These are phyloP conservation scores for Microtus pennsylvanicus DNA, from an alignment of 2,113 vertebrate species.

Conservation along the genomic window DNA sequence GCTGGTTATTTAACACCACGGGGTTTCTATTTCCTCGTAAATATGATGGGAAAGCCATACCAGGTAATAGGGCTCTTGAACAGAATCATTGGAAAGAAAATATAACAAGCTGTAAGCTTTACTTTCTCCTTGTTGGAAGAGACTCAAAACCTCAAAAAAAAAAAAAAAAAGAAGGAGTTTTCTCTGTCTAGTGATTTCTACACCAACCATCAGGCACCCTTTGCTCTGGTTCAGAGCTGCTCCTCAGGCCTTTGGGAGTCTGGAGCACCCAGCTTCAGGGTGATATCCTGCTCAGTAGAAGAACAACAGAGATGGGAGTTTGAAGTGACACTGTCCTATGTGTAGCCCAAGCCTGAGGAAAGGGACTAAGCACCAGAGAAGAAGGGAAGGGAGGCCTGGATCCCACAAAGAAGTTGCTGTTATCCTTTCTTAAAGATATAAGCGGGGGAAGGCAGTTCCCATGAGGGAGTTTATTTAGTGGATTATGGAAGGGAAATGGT, in stretches of 20 bases:
- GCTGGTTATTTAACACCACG: neutral
- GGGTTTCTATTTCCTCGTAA: neutral
- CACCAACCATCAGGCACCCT: neutral
- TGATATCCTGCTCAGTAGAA: neutral
- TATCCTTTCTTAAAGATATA: too few species aligned
- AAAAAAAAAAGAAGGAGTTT: neutral
- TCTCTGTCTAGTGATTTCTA: neutral
- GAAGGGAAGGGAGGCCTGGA: neutral
- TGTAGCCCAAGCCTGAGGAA: too few species aligned
- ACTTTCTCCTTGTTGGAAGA: conserved; percentile 10
- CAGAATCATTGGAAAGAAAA: neutral
- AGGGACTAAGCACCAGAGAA: neutral
- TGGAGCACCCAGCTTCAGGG: neutral
- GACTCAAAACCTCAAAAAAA: neutral
- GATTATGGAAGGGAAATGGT: too few species aligned
- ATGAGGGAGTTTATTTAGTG: too few species aligned
- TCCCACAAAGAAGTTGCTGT: neutral
- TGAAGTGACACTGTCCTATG: neutral
- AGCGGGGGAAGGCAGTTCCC: too few species aligned
- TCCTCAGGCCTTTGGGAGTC: neutral
- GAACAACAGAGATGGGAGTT: neutral
- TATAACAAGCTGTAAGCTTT: neutral
- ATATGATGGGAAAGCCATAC: neutral
- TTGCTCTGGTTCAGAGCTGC: neutral
- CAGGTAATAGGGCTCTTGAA: neutral